Conservation (phyloP, 2,888 invertebrate species). For the Drosophila subquinaria region DNA sequence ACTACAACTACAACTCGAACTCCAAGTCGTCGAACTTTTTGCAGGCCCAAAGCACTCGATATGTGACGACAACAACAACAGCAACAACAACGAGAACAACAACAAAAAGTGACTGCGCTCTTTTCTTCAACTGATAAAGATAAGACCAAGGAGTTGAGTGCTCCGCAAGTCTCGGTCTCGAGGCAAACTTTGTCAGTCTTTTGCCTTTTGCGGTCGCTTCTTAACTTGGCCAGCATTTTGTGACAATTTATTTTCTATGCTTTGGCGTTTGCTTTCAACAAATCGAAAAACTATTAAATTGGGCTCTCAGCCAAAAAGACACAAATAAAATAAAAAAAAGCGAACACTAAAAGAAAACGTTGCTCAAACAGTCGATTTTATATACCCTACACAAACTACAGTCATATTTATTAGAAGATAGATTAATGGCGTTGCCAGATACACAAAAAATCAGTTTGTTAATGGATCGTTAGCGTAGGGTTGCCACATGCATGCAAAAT, state of each 20-base stretch:
- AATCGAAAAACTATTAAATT: slow-evolving; percentile 83
- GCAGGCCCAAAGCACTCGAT: slow-evolving; percentile 49
- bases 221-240: slow-evolving; percentile 67
- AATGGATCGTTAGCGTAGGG: neutral
- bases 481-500: too few species aligned
- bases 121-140: slow-evolving; percentile 73
- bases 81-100: slow-evolving; percentile 7
- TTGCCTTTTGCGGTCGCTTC: slow-evolving; percentile 41
- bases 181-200: slow-evolving; percentile 61
- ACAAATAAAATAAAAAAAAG: neutral
- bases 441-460: too few species aligned
- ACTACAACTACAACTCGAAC: slow-evolving; percentile 18
- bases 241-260: slow-evolving; percentile 80
- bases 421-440: neutral
- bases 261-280: slow-evolving; percentile 78
- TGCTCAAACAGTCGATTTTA: slow-evolving; percentile 9
- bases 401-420: neutral
- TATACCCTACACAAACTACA: slow-evolving; percentile 36
- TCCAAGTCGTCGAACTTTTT: slow-evolving; percentile 54
- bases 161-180: slow-evolving; percentile 41
- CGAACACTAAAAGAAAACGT: slow-evolving; percentile 21
- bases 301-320: slow-evolving; percentile 72
- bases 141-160: slow-evolving; percentile 71
- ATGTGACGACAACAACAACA: slow-evolving; percentile 49
- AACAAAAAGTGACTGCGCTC: slow-evolving; percentile 45